phyloP scores from a whole-genome alignment of 2,113 vertebrate genomes.

The Candoia aspera region DNA sequence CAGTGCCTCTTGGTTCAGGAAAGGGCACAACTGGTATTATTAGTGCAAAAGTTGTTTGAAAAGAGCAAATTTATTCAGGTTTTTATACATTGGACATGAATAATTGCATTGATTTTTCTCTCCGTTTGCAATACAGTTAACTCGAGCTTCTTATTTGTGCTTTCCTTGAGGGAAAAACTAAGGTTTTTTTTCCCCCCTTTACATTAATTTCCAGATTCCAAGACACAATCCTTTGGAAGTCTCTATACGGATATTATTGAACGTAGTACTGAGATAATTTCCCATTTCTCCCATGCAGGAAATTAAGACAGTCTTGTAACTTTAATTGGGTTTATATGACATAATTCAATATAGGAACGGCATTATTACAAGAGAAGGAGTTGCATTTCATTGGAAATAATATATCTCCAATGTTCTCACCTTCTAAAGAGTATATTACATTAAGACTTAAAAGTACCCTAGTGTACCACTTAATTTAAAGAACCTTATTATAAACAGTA shows the following conservation, averaged over 20 bases:
- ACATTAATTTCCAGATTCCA: not conserved
- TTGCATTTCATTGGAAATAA: conserved; percentile 31
- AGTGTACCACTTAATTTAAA: conserved; percentile 50
- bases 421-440: conserved; percentile 35
- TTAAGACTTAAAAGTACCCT: conserved; percentile 45
- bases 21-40: not conserved
- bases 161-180: not conserved
- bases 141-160: conserved; percentile 10
- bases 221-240: not conserved
- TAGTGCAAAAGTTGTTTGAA: conserved; percentile 31
- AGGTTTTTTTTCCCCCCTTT: not conserved
- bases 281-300: conserved; percentile 28
- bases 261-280: not conserved
- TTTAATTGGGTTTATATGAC: conserved; percentile 44
- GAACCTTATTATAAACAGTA: conserved; percentile 52
- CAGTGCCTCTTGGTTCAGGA: not conserved
- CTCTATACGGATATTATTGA: not conserved
- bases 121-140: not conserved
- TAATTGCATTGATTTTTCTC: not conserved
- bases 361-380: conserved; percentile 41
- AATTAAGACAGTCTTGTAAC: conserved; percentile 25
- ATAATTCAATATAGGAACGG: conserved; percentile 38
- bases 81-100: not conserved
- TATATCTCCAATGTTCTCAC: conserved; percentile 1
- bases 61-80: conserved; percentile 23